Percentiles rank a stretch among this genome's conserved stretches.
Conservation (phyloP, 2,797 vertebrate genomes). For the Coendou prehensilis region DNA sequence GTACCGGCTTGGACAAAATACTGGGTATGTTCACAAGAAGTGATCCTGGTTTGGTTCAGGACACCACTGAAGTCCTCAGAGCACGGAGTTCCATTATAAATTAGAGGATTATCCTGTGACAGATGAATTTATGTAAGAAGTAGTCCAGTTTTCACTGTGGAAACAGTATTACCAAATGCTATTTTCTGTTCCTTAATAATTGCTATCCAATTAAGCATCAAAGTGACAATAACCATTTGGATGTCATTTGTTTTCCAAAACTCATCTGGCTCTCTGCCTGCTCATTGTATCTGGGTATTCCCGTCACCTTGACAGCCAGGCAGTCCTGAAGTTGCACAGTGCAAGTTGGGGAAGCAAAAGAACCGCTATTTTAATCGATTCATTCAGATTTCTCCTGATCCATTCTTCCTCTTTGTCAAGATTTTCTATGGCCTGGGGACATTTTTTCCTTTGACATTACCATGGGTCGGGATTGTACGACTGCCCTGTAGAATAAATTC, state of each 20-base stretch:
- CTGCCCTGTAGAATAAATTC: conserved; percentile 1
- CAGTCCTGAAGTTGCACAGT: conserved; percentile 63
- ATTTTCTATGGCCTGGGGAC: conserved; percentile 46
- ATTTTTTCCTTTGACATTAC: conserved; percentile 41
- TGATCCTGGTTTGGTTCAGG: not conserved
- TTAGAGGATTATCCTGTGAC: conserved; percentile 5
- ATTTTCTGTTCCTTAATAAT: conserved; percentile 75
- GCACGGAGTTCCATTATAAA: conserved; percentile 57
- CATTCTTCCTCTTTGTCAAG: conserved; percentile 11
- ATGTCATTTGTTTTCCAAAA: conserved; percentile 68
- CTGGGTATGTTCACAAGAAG: not conserved
- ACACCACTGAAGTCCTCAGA: not conserved
- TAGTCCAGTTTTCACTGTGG: conserved; percentile 9
- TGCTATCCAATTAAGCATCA: conserved; percentile 69
- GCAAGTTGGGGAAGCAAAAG: conserved; percentile 62
- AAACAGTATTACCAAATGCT: conserved; percentile 72
- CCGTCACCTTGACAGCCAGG: conserved; percentile 57
- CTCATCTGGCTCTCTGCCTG: conserved; percentile 50
- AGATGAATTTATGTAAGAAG: conserved; percentile 60
- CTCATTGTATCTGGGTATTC: conserved; percentile 71
- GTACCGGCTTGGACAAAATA: not conserved
- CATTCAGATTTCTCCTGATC: conserved; percentile 20
- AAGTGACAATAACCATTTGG: conserved; percentile 72
- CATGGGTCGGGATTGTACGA: not conserved
- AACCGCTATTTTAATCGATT: conserved; percentile 45